Conservation (phyloP, 2,797 vertebrate genomes). For the Prunella strophiata region DNA sequence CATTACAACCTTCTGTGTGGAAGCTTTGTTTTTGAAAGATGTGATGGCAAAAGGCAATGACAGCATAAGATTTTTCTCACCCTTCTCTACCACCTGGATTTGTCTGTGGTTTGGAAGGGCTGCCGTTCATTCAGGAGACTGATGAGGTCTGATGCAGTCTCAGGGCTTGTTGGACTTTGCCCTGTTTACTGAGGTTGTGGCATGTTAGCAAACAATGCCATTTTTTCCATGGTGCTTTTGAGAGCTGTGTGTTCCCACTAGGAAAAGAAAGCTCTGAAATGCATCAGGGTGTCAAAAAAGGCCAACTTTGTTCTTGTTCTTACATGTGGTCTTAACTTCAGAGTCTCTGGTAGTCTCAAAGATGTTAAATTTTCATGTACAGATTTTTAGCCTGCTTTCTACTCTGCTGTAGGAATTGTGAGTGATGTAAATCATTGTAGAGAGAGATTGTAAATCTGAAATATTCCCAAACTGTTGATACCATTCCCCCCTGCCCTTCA, state of each 20-base stretch:
- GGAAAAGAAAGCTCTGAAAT: not conserved
- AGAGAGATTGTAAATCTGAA: not conserved
- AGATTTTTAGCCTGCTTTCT: not conserved
- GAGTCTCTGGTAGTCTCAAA: not conserved
- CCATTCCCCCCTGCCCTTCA: not conserved
- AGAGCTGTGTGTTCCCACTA: not conserved
- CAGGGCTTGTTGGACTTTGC: not conserved
- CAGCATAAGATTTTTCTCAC: not conserved
- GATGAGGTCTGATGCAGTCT: not conserved
- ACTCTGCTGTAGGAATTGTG: not conserved
- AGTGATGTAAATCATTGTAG: not conserved
- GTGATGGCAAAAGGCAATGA: not conserved
- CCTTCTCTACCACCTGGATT: not conserved
- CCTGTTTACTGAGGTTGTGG: not conserved
- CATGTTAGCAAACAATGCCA: not conserved
- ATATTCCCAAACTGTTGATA: not conserved
- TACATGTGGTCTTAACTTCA: not conserved
- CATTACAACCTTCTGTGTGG: not conserved
- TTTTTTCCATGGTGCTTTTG: not conserved
- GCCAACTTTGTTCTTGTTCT: not conserved
- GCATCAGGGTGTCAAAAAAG: not conserved
- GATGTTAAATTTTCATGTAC: not conserved
- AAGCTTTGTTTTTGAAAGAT: slow-evolving; percentile 7
- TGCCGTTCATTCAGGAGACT: not conserved
- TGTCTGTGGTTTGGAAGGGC: not conserved